Base-by-base conservation (phyloP, 2,888 invertebrate species). In the Caradrina kadenii region DNA sequence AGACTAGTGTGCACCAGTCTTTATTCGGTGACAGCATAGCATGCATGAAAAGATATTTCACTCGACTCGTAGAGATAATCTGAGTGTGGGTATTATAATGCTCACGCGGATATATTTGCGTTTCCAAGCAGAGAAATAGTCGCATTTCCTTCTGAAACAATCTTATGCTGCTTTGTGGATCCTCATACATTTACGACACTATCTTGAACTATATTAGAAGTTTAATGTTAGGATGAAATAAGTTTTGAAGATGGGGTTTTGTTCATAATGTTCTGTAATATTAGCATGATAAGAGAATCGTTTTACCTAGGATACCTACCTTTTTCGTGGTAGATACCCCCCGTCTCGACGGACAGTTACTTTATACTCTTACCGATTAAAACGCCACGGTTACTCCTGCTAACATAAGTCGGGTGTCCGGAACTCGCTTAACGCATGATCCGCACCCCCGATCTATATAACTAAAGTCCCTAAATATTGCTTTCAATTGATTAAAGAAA, bases 41-140 rank as follows among this genome's bases (percentile, higher is more conserved):
- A 59, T 63, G 69, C 76, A 64, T 71, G 67, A 59, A 67, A 64
- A 76, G 15, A 71, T 63, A 75, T 65, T 67, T 67, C 71, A 64
- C 64, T 74, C 54, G 35, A 67, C 53, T 71, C 55, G 70, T 71
- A 50, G 59, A 67, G 75, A 80, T 80, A 67, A 81, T 63, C 54
- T 54, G 21, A 60, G 64, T 67, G 19, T 62, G 45, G 21, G 22
- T 52, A 49, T 48, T 65, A 67, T 69, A 61, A 66, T 70, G 61
- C 60, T 63, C 21, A 49, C 45, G 26, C 22, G 45, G 55, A 64
- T 49, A 68, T 65, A 66, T 59, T 63, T n/a, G 8, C 52, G 50
- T 42, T 52, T 15, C 21, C 54, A 22, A 19, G 22, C 35, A 48
- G 52, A 55, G 59, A 50, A 69, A 70, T 50, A 60, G 45, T 50